Base-by-base conservation (phyloP, 2,113 vertebrate genomes). In the Hylia prasina region DNA sequence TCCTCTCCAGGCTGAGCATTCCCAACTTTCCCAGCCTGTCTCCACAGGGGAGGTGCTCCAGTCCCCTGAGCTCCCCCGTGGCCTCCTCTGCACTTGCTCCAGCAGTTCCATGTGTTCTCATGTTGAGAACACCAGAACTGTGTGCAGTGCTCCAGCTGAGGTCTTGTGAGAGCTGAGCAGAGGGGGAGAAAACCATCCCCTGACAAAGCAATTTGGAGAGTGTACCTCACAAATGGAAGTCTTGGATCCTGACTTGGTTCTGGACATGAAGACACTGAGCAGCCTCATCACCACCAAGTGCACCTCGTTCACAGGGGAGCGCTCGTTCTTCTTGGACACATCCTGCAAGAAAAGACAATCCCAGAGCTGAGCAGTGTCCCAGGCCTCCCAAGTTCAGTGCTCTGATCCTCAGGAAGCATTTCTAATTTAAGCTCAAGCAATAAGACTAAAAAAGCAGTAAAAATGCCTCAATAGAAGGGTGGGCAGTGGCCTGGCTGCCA, bases 221-320 rank as follows among this genome's bases (percentile, higher is more conserved):
- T 3, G 11, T 98, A 99, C 99, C 99, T 99, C 99, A 82, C 99
- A 99, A 64, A 98, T 96, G 45, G 99, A 99, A 24, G 99, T 99
- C 95, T 99, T 99, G 81, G 99, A 99, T 23, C 99, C 99, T 37
- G 99, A 99, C 90, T 99, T 99, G 31, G 99, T 99, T 73, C 99
- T 98, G 63, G 99, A 99, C 99, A 99, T 99, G 97, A 99, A 99
- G 79, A 99, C 99, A 13, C 99, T 99, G 45, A 99, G 98, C 10
- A 99, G 98, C 70, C 99, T 98, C 99, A 99, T 99, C 42, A 99
- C 99, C 60, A 99, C 99, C 95, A 99, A 92, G 76, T 99, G 99
- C 57, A 99, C 99, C 95, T 99, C 99, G 19, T 99, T 99, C 85
- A 99, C 97, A 31, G 99, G 93, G 31, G 98, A 98, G 65, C 99